Evolutionary conservation across 2,888 invertebrate genomes (phyloP).

Genomic region (Didymodactylos carnosus): DNA sequence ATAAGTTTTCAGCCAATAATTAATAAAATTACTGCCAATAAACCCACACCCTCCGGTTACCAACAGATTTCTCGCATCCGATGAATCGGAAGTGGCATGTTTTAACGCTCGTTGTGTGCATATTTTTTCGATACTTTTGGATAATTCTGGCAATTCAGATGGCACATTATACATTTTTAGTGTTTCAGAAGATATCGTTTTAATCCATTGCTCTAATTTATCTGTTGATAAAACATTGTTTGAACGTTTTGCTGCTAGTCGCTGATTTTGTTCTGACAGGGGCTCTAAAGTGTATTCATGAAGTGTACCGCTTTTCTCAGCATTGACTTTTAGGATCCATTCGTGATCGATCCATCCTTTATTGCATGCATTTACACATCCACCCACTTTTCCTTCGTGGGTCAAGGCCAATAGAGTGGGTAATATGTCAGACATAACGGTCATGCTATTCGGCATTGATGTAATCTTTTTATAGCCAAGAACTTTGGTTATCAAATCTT

Average conservation of each 20-base stretch:
- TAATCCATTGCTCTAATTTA: background rate
- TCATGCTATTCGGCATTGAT: background rate
- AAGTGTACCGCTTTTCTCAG: too few relatives aligned
- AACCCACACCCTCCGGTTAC: constrained; percentile 1
- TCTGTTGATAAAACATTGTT: background rate
- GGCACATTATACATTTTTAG: background rate
- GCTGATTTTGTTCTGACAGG: background rate
- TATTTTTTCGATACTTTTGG: background rate
- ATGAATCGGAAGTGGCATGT: too few relatives aligned
- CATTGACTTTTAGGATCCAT: too few relatives aligned
- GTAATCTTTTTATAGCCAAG: background rate
- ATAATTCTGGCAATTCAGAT: background rate
- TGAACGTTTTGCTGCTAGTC: background rate
- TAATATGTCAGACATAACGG: background rate
- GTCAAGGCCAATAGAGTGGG: background rate
- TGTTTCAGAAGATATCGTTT: background rate
- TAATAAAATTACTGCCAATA: constrained; percentile 18
- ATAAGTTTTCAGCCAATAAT: constrained; percentile 18
- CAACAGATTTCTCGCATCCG: background rate
- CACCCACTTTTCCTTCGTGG: background rate
- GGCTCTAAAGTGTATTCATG: too few relatives aligned
- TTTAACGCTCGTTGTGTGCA: background rate
- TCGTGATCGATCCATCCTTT: background rate
- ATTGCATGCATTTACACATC: background rate
- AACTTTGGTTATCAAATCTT: too few relatives aligned